These are phyloP conservation scores for Dascillus cervinus DNA, from an alignment of 2,888 invertebrate genomes.

Conservation along the genomic window DNA sequence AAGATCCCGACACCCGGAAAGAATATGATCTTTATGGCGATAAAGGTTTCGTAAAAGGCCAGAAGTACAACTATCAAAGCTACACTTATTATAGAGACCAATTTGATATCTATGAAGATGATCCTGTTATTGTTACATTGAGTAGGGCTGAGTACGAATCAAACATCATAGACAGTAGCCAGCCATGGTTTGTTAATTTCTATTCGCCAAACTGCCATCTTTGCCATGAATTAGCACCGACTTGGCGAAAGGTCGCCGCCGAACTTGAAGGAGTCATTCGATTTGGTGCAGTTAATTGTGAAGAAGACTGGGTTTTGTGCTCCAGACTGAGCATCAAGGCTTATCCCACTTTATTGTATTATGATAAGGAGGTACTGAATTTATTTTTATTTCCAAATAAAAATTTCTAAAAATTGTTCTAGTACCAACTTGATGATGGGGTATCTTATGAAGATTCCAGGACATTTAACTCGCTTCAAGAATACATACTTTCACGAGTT, in stretches of 20 bases:
- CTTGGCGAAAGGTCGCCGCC: constrained; percentile 72
- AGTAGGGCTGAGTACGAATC: constrained; percentile 60
- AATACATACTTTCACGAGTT: constrained; percentile 56
- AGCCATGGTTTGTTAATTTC: constrained; percentile 80
- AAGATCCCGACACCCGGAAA: constrained; percentile 70
- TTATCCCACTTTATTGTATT: constrained; percentile 72
- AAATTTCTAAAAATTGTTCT: background rate
- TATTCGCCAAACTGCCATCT: constrained; percentile 83
- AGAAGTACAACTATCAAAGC: constrained; percentile 64
- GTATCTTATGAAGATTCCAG: constrained; percentile 54
- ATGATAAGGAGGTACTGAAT: constrained; percentile 37
- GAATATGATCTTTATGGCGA: constrained; percentile 76
- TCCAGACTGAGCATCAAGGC: constrained; percentile 62
- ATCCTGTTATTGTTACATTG: constrained; percentile 71
- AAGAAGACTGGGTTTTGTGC: constrained; percentile 75
- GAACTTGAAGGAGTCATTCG: constrained; percentile 70
- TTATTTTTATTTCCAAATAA: background rate
- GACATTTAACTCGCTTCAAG: constrained; percentile 51
- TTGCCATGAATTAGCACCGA: constrained; percentile 73
- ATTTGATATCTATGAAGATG: constrained; percentile 83
- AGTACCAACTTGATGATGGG: constrained; percentile 35
- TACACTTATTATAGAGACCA: constrained; percentile 73
- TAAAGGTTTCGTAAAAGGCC: constrained; percentile 51
- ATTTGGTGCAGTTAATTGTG: constrained; percentile 81
- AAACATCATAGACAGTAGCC: constrained; percentile 48